A percentile compares a stretch with the other conserved stretches of the same genome.
These are phyloP conservation scores for Apis cerana DNA, from an alignment of 1,140 invertebrate species.

Conservation along the genomic window DNA sequence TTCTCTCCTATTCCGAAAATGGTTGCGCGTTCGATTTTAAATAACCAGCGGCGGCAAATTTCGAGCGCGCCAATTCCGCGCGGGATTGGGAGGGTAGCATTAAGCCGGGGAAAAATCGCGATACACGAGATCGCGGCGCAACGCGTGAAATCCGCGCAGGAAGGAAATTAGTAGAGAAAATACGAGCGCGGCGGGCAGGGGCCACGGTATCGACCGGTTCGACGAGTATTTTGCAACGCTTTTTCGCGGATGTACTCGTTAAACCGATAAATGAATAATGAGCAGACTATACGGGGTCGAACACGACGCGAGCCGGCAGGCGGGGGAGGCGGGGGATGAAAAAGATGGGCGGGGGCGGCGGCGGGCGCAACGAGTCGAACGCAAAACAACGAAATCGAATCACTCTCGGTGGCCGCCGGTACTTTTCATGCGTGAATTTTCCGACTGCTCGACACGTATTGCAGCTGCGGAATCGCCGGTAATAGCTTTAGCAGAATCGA, in stretches of 20 bases:
- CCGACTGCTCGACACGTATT: constrained; percentile 67
- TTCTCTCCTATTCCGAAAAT: too few relatives aligned
- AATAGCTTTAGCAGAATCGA: constrained; percentile 69
- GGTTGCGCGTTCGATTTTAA: neutral
- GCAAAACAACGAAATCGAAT: constrained; percentile 78
- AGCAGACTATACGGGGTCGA: constrained; percentile 64
- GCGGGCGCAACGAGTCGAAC: constrained; percentile 61
- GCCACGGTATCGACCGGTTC: constrained; percentile 56
- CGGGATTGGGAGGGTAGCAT: neutral
- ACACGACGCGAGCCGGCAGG: constrained; percentile 51
- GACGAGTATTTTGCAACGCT: constrained; percentile 64
- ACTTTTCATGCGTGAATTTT: constrained; percentile 80
- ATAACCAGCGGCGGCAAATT: neutral
- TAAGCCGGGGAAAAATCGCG: constrained; percentile 38
- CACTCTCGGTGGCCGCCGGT: constrained; percentile 74
- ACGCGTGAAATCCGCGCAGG: constrained; percentile 36
- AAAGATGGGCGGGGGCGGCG: neutral
- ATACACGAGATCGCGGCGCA: constrained; percentile 18
- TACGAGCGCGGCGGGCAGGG: constrained; percentile 11
- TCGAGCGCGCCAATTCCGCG: too few relatives aligned
- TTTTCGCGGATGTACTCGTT: constrained; percentile 73
- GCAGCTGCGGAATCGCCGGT: constrained; percentile 66
- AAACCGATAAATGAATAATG: constrained; percentile 75
- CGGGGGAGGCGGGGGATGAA: constrained; percentile 4
- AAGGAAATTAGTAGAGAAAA: constrained; percentile 48